These are phyloP conservation scores for Megalurothrips usitatus DNA, from an alignment of 2,888 invertebrate genomes.

Conservation along the genomic window DNA sequence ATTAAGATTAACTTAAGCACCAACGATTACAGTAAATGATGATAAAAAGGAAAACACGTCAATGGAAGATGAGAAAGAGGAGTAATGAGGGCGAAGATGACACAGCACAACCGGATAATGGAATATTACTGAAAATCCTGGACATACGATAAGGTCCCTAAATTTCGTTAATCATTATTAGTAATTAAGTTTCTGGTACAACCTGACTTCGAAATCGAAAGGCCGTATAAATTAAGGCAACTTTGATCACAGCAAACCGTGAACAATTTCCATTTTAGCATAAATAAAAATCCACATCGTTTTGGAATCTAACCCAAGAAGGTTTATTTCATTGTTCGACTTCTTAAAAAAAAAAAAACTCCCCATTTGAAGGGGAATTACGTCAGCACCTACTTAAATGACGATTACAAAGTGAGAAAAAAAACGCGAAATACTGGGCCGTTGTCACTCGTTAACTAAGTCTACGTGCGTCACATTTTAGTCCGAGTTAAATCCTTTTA, in stretches of 20 bases:
- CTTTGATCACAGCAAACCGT: conserved; percentile 7
- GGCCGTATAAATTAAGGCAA: neutral
- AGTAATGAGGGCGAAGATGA: neutral
- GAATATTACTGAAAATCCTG: neutral
- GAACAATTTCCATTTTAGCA: neutral
- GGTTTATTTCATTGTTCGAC: neutral
- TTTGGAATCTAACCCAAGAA: neutral
- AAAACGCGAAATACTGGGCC: no score
- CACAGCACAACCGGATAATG: conserved; percentile 9
- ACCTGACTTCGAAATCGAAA: neutral
- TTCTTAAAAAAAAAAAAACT: neutral
- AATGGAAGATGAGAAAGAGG: neutral
- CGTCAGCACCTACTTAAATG: no score
- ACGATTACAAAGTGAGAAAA: no score
- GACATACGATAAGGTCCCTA: conserved; percentile 4
- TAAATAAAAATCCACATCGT: neutral
- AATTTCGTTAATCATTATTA: neutral
- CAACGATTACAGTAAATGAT: neutral
- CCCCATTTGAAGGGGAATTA: no score
- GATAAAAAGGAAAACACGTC: neutral
- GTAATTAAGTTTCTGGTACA: neutral
- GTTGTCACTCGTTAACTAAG: neutral
- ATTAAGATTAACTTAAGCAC: neutral
- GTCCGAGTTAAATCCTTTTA: conserved; percentile 5
- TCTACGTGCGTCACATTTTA: neutral